phyloP scores from a whole-genome alignment of 2,113 vertebrate genomes.

The Himantopus leucocephalus region DNA sequence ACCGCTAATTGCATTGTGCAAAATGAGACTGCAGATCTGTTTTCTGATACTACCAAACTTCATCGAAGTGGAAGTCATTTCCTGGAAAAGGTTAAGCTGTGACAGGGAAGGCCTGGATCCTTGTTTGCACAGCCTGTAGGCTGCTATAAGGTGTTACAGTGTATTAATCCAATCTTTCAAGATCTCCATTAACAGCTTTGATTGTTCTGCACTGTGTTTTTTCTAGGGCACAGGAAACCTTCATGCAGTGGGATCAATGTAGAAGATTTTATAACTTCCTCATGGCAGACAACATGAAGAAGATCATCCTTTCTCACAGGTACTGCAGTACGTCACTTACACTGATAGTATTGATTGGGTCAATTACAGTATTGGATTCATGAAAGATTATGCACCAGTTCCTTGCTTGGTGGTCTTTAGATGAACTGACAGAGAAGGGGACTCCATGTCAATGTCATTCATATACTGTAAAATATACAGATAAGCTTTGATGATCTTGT shows the following conservation, averaged over 20 bases:
- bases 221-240: constrained; percentile 94
- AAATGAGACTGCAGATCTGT: background rate
- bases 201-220: background rate
- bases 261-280: constrained; percentile 98
- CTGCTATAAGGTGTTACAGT: background rate
- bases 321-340: constrained; percentile 30
- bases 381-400: background rate
- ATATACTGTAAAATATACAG: background rate
- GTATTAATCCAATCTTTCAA: background rate
- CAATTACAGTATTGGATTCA: background rate
- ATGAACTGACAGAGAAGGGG: background rate
- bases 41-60: background rate
- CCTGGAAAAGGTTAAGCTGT: constrained; percentile 14
- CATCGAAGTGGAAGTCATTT: background rate
- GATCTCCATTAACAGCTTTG: background rate
- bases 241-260: constrained; percentile 98
- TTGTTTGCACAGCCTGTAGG: constrained; percentile 9
- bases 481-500: background rate
- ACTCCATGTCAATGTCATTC: background rate
- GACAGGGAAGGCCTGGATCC: background rate
- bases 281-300: constrained; percentile 99
- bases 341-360: background rate
- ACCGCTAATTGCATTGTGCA: background rate
- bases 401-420: background rate
- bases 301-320: constrained; percentile 98